These are phyloP conservation scores for Microplitis mediator DNA, from an alignment of 1,140 invertebrate genomes.

Conservation along the genomic window DNA sequence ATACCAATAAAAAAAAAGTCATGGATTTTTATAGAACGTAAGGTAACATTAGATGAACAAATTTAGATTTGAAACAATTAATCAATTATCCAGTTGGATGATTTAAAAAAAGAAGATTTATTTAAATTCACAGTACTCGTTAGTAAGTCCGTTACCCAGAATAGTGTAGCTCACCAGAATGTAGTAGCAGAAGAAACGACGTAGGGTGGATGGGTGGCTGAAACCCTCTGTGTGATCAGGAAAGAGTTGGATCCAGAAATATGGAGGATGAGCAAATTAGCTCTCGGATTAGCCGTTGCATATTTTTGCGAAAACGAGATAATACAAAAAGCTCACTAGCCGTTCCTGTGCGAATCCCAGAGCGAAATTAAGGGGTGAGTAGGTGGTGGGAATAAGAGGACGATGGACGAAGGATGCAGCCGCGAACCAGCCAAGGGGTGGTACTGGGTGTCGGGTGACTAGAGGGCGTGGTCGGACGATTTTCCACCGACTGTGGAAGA, in stretches of 20 bases:
- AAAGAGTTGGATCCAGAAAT: constrained; percentile 30
- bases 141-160: too few species aligned
- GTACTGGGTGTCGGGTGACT: constrained; percentile 10
- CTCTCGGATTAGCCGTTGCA: constrained; percentile 55
- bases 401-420: constrained; percentile 27
- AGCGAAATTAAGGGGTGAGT: constrained; percentile 30
- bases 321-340: constrained; percentile 56
- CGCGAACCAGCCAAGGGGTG: constrained; percentile 1
- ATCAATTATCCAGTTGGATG: too few species aligned
- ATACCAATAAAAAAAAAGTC: too few species aligned
- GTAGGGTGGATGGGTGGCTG: background rate
- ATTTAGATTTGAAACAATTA: too few species aligned
- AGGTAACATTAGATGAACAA: too few species aligned
- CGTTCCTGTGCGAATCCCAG: constrained; percentile 40
- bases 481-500: constrained; percentile 24
- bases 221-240: constrained; percentile 15
- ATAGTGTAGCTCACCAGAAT: too few species aligned
- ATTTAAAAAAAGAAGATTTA: too few species aligned
- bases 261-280: constrained; percentile 42
- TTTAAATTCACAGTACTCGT: too few species aligned
- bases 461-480: constrained; percentile 29
- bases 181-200: constrained; percentile 8
- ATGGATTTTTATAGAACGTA: too few species aligned
- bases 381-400: constrained; percentile 16
- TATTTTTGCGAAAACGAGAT: constrained; percentile 59